phyloP scores from a whole-genome alignment of 2,888 invertebrate species.

The Phengaris arion region DNA sequence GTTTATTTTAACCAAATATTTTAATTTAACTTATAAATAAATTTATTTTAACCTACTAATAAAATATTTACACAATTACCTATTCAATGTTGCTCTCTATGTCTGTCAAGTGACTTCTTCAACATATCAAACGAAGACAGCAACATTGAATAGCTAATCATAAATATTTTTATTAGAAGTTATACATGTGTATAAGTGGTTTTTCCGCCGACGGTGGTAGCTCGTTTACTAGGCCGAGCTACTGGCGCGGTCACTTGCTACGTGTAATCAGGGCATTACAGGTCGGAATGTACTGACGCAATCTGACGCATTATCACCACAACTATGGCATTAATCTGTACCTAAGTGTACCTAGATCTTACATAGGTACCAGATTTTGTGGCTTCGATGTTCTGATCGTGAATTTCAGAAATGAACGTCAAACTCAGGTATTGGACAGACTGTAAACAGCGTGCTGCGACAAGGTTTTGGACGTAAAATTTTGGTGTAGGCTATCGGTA shows the following conservation, averaged over 20 bases:
- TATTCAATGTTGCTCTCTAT: too few species aligned
- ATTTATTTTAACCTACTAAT: too few species aligned
- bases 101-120: too few species aligned
- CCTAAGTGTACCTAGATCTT: background rate
- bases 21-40: too few species aligned
- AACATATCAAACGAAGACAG: too few species aligned
- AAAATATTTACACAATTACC: too few species aligned
- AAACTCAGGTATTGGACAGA: background rate
- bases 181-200: too few species aligned
- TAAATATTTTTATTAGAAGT: too few species aligned
- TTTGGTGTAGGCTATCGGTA: too few species aligned
- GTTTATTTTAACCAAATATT: too few species aligned
- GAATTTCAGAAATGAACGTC: background rate
- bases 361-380: background rate
- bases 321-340: slow-evolving; percentile 6
- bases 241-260: background rate
- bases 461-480: too few species aligned
- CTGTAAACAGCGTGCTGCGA: background rate
- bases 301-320: slow-evolving; percentile 1
- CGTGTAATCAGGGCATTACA: background rate
- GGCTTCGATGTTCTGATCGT: background rate
- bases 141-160: too few species aligned
- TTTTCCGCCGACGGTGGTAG: background rate
- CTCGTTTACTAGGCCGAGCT: background rate
- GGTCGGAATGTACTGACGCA: slow-evolving; percentile 9